These are phyloP conservation scores for Isurus oxyrinchus DNA, from an alignment of 2,113 vertebrate species.

Conservation along the genomic window DNA sequence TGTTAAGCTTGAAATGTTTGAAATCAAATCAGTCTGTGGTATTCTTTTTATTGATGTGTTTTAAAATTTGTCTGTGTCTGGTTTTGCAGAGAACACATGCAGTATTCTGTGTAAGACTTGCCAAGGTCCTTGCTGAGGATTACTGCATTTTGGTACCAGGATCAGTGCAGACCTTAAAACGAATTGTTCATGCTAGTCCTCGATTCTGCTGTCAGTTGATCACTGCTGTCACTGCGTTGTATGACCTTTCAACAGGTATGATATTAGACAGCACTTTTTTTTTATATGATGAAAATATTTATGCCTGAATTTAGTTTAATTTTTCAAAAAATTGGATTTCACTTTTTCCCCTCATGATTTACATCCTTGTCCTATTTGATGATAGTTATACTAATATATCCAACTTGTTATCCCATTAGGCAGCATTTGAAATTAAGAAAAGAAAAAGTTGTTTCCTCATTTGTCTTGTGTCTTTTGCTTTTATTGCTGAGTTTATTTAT, in stretches of 20 bases:
- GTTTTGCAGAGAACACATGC: slow-evolving; percentile 72
- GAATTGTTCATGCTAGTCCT: slow-evolving; percentile 80
- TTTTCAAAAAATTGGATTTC: not conserved
- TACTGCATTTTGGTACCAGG: slow-evolving; percentile 89
- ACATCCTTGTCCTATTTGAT: not conserved
- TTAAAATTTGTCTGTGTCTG: slow-evolving; percentile 25
- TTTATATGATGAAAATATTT: not conserved
- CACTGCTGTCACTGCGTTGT: slow-evolving; percentile 80
- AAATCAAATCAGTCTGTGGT: not conserved
- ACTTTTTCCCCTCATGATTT: not conserved
- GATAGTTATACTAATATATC: not conserved
- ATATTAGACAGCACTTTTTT: too few relatives aligned
- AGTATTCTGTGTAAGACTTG: slow-evolving; percentile 78
- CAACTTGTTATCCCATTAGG: not conserved
- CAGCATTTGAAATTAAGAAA: not conserved
- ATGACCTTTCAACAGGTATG: slow-evolving; percentile 81
- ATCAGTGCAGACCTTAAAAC: slow-evolving; percentile 78
- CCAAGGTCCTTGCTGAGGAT: slow-evolving; percentile 83
- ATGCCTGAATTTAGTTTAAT: not conserved
- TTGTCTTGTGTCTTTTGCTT: not conserved
- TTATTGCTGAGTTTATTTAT: not conserved
- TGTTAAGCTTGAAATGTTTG: not conserved
- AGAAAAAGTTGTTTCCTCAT: not conserved
- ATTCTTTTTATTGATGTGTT: not conserved
- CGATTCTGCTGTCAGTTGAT: slow-evolving; percentile 98